These are phyloP conservation scores for Octopus bimaculoides DNA, from an alignment of 1,140 invertebrate species.

Conservation along the genomic window DNA sequence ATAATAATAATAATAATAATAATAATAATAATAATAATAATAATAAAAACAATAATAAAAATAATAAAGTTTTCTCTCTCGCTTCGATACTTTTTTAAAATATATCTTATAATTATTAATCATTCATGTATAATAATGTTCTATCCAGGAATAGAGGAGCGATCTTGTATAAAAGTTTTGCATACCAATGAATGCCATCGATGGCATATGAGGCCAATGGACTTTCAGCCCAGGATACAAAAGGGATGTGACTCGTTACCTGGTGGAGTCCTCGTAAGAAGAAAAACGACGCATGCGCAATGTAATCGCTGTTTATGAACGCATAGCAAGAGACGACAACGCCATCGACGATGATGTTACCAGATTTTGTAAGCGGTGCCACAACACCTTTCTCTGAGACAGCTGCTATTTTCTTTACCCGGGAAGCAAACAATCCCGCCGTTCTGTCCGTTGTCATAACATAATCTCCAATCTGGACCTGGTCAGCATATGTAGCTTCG, in stretches of 20 bases:
- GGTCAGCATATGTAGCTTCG: conserved; percentile 48
- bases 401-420: conserved; percentile 64
- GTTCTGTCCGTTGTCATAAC: conserved; percentile 33
- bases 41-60: background rate
- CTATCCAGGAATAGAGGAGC: conserved; percentile 54
- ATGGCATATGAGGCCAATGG: conserved; percentile 6
- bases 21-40: background rate
- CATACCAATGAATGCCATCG: conserved; percentile 82
- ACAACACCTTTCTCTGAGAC: conserved; percentile 72
- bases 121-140: conserved; percentile 28
- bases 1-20: conserved; percentile 3
- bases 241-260: conserved; percentile 28
- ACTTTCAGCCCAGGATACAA: conserved; percentile 29
- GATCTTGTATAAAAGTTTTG: conserved; percentile 72
- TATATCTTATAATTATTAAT: conserved; percentile 12
- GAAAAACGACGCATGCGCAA: conserved; percentile 81
- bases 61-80: conserved; percentile 9
- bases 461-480: conserved; percentile 53
- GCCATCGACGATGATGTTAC: conserved; percentile 86
- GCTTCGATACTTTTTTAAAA: background rate
- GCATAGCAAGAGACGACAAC: conserved; percentile 94
- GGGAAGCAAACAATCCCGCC: conserved; percentile 57
- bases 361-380: conserved; percentile 83
- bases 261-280: conserved; percentile 68
- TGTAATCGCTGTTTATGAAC: conserved; percentile 74